Percentiles rank a stretch among this genome's conserved stretches.
phyloP scores from a whole-genome alignment of 2,888 invertebrate genomes.

The Pedicia rivosa region DNA sequence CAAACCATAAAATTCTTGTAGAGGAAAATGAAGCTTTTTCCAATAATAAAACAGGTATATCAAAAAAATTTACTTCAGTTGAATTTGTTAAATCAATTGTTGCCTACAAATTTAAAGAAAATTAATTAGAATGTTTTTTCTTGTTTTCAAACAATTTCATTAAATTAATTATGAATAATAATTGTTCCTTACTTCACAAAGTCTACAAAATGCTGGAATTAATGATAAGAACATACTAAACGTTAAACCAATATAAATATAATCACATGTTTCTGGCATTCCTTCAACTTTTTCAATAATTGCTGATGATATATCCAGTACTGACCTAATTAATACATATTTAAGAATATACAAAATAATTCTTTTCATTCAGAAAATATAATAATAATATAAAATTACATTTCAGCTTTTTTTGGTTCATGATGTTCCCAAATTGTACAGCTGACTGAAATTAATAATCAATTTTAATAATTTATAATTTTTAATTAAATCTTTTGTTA shows the following conservation, averaged over 20 bases:
- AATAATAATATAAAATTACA: too few relatives aligned
- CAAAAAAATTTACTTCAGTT: slow-evolving; percentile 27
- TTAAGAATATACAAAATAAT: too few relatives aligned
- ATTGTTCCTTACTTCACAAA: slow-evolving; percentile 22
- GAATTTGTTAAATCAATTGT: slow-evolving; percentile 25
- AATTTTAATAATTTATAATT: slow-evolving; percentile 1
- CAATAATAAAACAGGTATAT: slow-evolving; percentile 27
- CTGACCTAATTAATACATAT: too few relatives aligned
- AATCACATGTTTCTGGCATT: slow-evolving; percentile 62
- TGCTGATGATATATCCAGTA: slow-evolving; percentile 85
- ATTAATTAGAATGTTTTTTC: neutral
- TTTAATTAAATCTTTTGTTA: slow-evolving; percentile 6
- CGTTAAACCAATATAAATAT: slow-evolving; percentile 51
- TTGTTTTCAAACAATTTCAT: too few relatives aligned
- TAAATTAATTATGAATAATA: neutral
- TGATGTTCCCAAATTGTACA: slow-evolving; percentile 90
- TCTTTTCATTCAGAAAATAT: too few relatives aligned
- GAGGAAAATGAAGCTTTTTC: slow-evolving; percentile 31
- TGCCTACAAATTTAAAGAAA: slow-evolving; percentile 15
- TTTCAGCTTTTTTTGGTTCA: slow-evolving; percentile 80
- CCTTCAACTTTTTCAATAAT: slow-evolving; percentile 84
- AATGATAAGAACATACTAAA: slow-evolving; percentile 43
- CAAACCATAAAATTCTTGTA: slow-evolving; percentile 31
- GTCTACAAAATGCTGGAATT: slow-evolving; percentile 38
- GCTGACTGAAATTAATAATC: slow-evolving; percentile 45